phyloP scores from a whole-genome alignment of 2,113 vertebrate species.

The Hirundichthys speculiger region DNA sequence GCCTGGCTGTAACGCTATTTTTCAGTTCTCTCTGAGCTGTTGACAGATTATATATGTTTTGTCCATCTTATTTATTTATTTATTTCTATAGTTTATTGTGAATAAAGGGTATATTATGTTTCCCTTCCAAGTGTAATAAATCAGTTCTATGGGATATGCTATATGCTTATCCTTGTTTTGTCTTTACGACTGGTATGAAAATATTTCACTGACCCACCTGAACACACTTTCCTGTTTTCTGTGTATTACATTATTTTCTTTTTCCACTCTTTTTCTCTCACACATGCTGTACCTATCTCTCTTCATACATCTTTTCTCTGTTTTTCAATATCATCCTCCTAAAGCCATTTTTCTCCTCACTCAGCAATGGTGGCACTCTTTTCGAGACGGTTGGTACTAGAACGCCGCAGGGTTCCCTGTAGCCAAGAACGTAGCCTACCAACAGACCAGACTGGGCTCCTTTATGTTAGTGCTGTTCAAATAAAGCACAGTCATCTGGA shows the following conservation, averaged over 20 bases:
- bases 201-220: slow-evolving; percentile 45
- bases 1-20: slow-evolving; percentile 40
- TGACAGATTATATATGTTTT: slow-evolving; percentile 38
- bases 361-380: slow-evolving; percentile 67
- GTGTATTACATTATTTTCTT: slow-evolving; percentile 5
- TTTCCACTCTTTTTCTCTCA: slow-evolving; percentile 13
- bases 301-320: slow-evolving; percentile 35
- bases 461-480: slow-evolving; percentile 72
- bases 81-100: neutral
- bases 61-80: slow-evolving; percentile 12
- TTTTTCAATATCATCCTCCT: slow-evolving; percentile 61
- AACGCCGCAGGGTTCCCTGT: slow-evolving; percentile 77
- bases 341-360: slow-evolving; percentile 70
- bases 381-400: slow-evolving; percentile 68
- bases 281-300: slow-evolving; percentile 11
- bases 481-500: slow-evolving; percentile 57
- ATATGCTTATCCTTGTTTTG: slow-evolving; percentile 1
- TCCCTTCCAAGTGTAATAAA: neutral
- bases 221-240: slow-evolving; percentile 27
- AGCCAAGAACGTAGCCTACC: slow-evolving; percentile 77
- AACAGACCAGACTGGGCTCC: slow-evolving; percentile 68
- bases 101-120: slow-evolving; percentile 22
- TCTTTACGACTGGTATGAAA: slow-evolving; percentile 39
- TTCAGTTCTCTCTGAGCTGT: slow-evolving; percentile 29
- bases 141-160: neutral